Conservation (phyloP, 2,888 invertebrate species). For the Lysandra coridon region DNA sequence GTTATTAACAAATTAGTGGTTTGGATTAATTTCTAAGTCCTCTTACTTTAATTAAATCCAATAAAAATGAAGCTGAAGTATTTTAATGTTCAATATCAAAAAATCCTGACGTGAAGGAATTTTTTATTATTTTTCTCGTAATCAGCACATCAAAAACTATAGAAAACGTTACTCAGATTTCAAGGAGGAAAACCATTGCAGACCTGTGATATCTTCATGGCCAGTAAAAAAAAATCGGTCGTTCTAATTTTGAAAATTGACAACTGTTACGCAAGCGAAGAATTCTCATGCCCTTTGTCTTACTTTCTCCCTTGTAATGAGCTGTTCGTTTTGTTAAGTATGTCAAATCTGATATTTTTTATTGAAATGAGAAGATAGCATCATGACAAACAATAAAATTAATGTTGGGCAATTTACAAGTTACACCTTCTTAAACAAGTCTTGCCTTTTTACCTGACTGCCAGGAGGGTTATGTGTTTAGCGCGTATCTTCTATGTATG, state of each 20-base stretch:
- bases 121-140: too few relatives aligned
- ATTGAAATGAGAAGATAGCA: conserved; percentile 16
- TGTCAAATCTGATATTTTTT: conserved; percentile 12
- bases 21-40: too few relatives aligned
- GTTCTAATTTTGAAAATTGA: conserved; percentile 16
- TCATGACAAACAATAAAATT: conserved; percentile 8
- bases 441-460: conserved; percentile 37
- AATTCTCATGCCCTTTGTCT: conserved; percentile 30
- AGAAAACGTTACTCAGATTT: too few relatives aligned
- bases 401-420: conserved; percentile 1
- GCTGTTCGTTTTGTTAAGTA: conserved; percentile 16
- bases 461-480: too few relatives aligned
- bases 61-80: too few relatives aligned
- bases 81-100: too few relatives aligned
- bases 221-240: neutral
- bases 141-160: too few relatives aligned
- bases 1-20: too few relatives aligned
- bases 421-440: conserved; percentile 33
- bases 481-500: too few relatives aligned
- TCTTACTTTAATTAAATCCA: too few relatives aligned
- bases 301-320: conserved; percentile 18
- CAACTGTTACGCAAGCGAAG: neutral
- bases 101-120: too few relatives aligned
- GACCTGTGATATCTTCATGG: neutral
- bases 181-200: too few relatives aligned